These are phyloP conservation scores for Oreortyx pictus DNA, from an alignment of 2,797 vertebrate genomes.

Conservation along the genomic window DNA sequence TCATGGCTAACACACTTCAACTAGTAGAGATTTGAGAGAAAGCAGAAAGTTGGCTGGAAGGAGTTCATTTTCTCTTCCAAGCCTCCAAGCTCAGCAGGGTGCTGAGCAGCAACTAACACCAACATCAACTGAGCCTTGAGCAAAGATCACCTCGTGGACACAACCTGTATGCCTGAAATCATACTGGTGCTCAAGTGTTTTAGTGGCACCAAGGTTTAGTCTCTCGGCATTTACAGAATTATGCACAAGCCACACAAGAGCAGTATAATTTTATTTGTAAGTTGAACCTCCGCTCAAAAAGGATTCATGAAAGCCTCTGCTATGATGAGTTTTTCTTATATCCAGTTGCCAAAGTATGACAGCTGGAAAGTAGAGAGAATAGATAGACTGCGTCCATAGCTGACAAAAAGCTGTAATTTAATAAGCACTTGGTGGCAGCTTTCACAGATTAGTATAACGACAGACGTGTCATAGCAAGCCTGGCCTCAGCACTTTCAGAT, in stretches of 20 bases:
- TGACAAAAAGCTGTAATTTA: conserved; percentile 53
- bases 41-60: background rate
- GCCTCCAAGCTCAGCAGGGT: background rate
- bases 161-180: background rate
- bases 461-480: conserved; percentile 16
- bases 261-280: background rate
- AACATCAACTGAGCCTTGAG: background rate
- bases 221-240: background rate
- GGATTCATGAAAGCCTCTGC: background rate
- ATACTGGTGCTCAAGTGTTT: background rate
- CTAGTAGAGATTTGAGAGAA: background rate
- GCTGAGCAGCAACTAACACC: background rate
- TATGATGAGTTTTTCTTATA: background rate
- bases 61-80: background rate
- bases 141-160: background rate
- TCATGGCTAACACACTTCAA: background rate
- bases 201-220: background rate
- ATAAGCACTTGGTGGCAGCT: conserved; percentile 22
- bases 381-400: conserved; percentile 9
- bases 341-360: conserved; percentile 10
- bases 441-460: conserved; percentile 28
- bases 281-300: background rate
- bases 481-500: background rate
- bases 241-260: fast-evolving
- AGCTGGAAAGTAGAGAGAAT: conserved; percentile 25